Evolutionary conservation across 2,888 invertebrate genomes (phyloP), one percentile per base, ranked within the genome.

Genomic region (Agrilus mali): DNA sequence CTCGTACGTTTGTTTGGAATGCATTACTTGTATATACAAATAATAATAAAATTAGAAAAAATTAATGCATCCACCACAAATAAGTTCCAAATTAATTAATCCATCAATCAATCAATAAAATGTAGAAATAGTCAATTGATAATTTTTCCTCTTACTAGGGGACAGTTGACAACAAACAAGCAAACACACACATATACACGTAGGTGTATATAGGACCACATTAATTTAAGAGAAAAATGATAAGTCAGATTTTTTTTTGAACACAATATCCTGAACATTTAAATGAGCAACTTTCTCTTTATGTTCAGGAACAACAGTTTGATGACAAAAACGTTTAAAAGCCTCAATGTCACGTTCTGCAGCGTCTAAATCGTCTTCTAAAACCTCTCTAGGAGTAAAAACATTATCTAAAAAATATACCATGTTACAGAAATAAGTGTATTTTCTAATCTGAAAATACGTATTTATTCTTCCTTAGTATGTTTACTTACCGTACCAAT

Each of bases 241-340:
- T 10, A 27, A 10, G 27, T 27, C 27, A 27, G 27, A 10, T 56
- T 78, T 78, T 63, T 78, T 78, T 65, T 77, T 78, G 49, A 79
- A 68, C 51, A 82, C 74, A 57, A 83, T 80, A 61, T 86, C 85
- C 65, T 85, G 83, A 55, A 87, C 73, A 68, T 87, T 85, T 55
- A 86, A 74, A 64, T 83, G 80, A 60, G 65, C 64, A 55, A 82
- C 80, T 65, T 82, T 82, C 50, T 83, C 83, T 60, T 85, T 82
- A 53, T 80, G 75, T 49, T 80, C 78, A 1, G 82, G 78, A 41
- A 86, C 82, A 50, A 86, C 81, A 49, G 86, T 87, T 63, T 86
- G 86, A 58, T 83, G 81, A 53, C 86, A 87, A 66, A 86, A 88
- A 15, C 87, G 77, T 65, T 92, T 90, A 68, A 90, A 87, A 2